Conservation (phyloP, 1,140 invertebrate genomes). For the Pseudomyrmex cubaensis region DNA sequence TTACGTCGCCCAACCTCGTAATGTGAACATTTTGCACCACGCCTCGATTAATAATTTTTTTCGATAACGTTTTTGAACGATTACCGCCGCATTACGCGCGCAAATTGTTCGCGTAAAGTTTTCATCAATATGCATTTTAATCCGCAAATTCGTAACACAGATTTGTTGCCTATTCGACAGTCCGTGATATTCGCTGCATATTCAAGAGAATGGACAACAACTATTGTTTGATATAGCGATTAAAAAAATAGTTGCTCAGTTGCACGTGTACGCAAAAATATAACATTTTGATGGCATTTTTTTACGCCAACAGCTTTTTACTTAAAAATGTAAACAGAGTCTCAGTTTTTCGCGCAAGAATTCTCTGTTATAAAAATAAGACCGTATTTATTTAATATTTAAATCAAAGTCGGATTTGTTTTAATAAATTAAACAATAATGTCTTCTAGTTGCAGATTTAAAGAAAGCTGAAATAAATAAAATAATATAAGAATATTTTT, state of each 20-base stretch:
- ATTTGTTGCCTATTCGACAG: conserved; percentile 14
- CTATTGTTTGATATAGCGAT: conserved; percentile 14
- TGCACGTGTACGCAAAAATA: not conserved
- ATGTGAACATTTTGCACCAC: conserved; percentile 51
- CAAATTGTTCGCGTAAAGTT: conserved; percentile 19
- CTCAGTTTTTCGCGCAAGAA: not conserved
- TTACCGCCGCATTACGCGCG: conserved; percentile 34
- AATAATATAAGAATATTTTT: not conserved
- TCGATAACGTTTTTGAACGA: conserved; percentile 37
- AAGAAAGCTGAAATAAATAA: not conserved
- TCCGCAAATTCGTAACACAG: conserved; percentile 7
- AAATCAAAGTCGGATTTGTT: not conserved
- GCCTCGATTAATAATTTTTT: conserved; percentile 56
- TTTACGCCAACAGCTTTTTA: not conserved
- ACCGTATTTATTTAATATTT: not conserved
- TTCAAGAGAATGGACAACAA: not conserved
- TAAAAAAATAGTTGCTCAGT: conserved; percentile 35
- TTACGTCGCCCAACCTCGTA: conserved; percentile 43
- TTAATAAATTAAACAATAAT: not conserved
- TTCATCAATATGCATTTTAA: conserved; percentile 34
- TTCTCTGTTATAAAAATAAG: conserved; percentile 16
- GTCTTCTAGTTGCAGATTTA: not conserved
- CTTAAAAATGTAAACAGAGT: conserved; percentile 20
- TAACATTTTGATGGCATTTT: conserved; percentile 18
- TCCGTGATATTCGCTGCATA: conserved; percentile 7